Percentiles rank a stretch among this genome's conserved stretches.
Conservation (phyloP, 2,113 vertebrate genomes). For the cat (Felis catus) region DNA sequence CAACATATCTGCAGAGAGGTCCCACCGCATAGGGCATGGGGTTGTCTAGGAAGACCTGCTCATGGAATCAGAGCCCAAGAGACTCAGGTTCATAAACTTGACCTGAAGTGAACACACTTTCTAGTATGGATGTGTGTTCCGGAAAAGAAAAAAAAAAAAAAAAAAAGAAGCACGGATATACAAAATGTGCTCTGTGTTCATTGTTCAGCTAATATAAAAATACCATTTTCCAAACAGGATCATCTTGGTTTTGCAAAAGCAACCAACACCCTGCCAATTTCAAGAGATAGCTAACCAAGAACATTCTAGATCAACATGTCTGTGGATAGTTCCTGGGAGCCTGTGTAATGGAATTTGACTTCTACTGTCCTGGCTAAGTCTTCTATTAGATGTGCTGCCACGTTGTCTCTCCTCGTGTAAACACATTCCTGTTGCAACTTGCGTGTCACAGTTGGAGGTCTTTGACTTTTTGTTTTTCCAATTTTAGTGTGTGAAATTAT, state of each 20-base stretch:
- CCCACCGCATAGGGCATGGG: neutral
- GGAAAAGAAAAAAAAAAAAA: too few relatives aligned
- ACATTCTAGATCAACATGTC: neutral
- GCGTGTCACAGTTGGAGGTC: neutral
- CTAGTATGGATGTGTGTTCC: neutral
- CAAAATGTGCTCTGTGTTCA: neutral
- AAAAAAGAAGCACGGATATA: neutral
- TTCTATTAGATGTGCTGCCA: neutral
- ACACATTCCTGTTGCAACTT: neutral
- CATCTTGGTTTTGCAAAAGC: neutral
- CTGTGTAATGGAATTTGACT: neutral
- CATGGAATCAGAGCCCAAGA: neutral
- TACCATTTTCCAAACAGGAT: neutral
- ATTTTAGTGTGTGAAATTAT: neutral
- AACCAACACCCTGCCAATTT: neutral
- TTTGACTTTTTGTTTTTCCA: conserved; percentile 19
- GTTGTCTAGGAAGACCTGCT: neutral
- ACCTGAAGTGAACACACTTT: neutral
- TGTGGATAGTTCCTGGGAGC: neutral
- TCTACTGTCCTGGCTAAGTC: neutral
- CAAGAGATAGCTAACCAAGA: neutral
- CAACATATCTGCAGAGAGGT: neutral
- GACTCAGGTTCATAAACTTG: neutral
- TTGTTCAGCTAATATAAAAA: neutral
- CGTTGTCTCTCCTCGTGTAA: neutral